These are phyloP conservation scores for Sebastes dallii DNA, from an alignment of 2,797 vertebrate genomes.

Conservation along the genomic window DNA sequence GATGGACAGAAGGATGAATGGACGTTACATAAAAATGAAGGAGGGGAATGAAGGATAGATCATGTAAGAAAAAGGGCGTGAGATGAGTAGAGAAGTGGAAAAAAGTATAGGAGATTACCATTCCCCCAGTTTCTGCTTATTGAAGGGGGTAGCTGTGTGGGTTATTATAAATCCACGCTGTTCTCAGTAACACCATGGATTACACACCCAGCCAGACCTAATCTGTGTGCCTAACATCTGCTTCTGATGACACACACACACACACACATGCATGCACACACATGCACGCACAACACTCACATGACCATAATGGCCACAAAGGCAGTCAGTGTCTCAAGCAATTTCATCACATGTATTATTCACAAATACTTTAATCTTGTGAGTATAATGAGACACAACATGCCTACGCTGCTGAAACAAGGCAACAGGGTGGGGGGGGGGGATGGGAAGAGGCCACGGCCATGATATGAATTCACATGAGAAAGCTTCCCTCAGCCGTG, in stretches of 20 bases:
- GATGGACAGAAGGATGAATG: constrained; percentile 51
- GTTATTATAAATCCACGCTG: constrained; percentile 75
- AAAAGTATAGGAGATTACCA: constrained; percentile 68
- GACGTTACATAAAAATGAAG: constrained; percentile 60
- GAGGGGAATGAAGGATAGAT: constrained; percentile 32
- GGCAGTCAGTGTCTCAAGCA: constrained; percentile 27
- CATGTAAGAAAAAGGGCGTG: constrained; percentile 38
- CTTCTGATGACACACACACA: constrained; percentile 52
- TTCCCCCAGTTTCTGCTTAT: constrained; percentile 58
- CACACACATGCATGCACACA: background rate
- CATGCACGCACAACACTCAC: background rate
- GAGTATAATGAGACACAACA: constrained; percentile 26
- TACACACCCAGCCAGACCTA: constrained; percentile 72
- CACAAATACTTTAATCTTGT: constrained; percentile 31
- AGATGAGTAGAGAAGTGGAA: constrained; percentile 45
- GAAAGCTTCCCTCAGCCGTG: constrained; percentile 13
- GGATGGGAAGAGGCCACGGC: constrained; percentile 2
- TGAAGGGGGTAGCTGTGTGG: constrained; percentile 69
- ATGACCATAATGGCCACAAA: constrained; percentile 6
- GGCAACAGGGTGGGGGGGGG: background rate
- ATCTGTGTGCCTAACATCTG: constrained; percentile 77
- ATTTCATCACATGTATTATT: constrained; percentile 48
- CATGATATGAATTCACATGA: constrained; percentile 45
- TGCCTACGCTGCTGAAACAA: constrained; percentile 6
- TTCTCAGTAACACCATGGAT: constrained; percentile 78